phyloP scores from a whole-genome alignment of 2,888 invertebrate species.

The Aphrophora alni region DNA sequence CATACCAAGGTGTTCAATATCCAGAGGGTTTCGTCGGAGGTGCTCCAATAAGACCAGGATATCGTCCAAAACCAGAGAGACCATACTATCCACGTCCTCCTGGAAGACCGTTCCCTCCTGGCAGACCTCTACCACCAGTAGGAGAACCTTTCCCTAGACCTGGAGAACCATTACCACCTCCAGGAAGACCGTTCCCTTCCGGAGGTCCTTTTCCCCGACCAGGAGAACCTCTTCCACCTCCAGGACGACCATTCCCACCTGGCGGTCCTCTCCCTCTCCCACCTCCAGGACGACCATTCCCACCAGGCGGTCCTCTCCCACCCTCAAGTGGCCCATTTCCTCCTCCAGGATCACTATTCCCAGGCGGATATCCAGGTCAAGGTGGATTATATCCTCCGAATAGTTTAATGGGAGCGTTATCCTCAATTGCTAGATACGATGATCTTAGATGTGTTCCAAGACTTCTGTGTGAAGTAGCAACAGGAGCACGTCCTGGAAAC shows the following conservation, averaged over 20 bases:
- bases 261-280: conserved; percentile 15
- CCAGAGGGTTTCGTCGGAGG: neutral
- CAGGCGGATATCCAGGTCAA: conserved; percentile 21
- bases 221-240: neutral
- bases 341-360: conserved; percentile 29
- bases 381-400: conserved; percentile 42
- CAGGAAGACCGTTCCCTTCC: conserved; percentile 12
- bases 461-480: conserved; percentile 79
- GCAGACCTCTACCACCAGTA: conserved; percentile 14
- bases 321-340: conserved; percentile 25
- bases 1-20: conserved; percentile 28
- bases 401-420: conserved; percentile 61
- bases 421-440: conserved; percentile 72
- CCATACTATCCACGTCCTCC: conserved; percentile 11
- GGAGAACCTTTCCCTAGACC: neutral
- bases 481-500: conserved; percentile 58
- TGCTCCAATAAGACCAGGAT: neutral
- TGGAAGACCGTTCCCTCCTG: conserved; percentile 26
- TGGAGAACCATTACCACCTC: conserved; percentile 17
- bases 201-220: neutral
- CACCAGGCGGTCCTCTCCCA: neutral
- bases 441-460: conserved; percentile 81
- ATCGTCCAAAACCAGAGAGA: neutral
- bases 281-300: conserved; percentile 13
- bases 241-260: neutral